Base-by-base conservation (phyloP, 1,140 invertebrate species). In the Lordiphosa clarofinis region DNA sequence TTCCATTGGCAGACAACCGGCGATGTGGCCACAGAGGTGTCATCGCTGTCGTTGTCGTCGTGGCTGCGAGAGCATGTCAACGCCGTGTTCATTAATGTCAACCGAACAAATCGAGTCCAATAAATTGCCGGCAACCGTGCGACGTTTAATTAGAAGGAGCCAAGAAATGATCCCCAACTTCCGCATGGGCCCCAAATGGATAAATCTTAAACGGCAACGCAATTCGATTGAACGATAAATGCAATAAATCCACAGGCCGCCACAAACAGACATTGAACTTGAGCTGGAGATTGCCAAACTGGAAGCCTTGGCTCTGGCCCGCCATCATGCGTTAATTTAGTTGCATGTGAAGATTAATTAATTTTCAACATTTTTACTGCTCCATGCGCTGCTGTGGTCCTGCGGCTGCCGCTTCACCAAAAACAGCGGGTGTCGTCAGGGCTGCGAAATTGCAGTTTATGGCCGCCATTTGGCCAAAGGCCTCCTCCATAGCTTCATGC, bases 251-350 rank as follows among this genome's bases (percentile, higher is more conserved):
- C 75, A 55, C 38, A 46, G 39, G 5, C 53, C 43, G 40, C 19
- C 38, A 24, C 21, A 24, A 31, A 40, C 53, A 57, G 58, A 31
- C 48, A 13, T 39, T 61, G 49, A 49, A 65, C 71, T 57, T 47
- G 55, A 56, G 33, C 47, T 24, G 6, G 9, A 47, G 35, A 12
- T 15, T 54, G 11, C n/a, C 28, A 31, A 31, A 31, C 28, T 31
- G 13, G 55, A 40, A 42, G 38, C 39, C 9, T 33, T 48, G 35
- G 63, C 54, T 40, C 67, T 48, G 59, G 54, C 43, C 63, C 55
- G 76, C 76, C 76, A 84, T 81, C 76, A 84, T 81, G 76, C 78
- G 76, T 81, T 81, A 81, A 81, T 81, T 81, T 81, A 81, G 76
- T 81, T 81, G 78, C 76, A 82, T 81, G 76, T 48, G 64, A 81